Conservation (phyloP, 1,140 invertebrate species). For the Drosophila equinoxialis region DNA sequence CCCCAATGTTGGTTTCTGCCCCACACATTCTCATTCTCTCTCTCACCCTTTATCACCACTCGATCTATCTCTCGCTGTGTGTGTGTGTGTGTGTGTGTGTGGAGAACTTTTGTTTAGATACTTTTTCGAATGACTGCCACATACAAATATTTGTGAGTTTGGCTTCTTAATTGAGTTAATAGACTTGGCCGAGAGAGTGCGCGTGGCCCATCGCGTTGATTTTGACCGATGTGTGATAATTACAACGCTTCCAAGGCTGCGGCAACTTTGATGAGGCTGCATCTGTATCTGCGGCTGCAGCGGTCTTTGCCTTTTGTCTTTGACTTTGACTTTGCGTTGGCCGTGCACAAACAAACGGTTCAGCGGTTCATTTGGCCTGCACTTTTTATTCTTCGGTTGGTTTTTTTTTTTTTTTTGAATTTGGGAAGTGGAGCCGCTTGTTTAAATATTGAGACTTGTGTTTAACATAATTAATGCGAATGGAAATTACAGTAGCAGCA, state of each 20-base stretch:
- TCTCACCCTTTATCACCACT: slow-evolving; percentile 11
- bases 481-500: slow-evolving; percentile 68
- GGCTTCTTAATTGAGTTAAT: slow-evolving; percentile 76
- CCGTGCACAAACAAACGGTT: slow-evolving; percentile 78
- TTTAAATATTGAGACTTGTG: slow-evolving; percentile 77
- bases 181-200: slow-evolving; percentile 61
- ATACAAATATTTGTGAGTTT: slow-evolving; percentile 73
- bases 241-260: slow-evolving; percentile 60
- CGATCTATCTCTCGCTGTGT: neutral
- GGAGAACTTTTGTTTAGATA: slow-evolving; percentile 67
- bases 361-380: slow-evolving; percentile 70
- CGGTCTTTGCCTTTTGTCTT: slow-evolving; percentile 47
- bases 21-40: slow-evolving; percentile 33
- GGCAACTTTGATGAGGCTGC: slow-evolving; percentile 67
- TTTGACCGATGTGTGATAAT: slow-evolving; percentile 81
- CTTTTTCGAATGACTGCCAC: slow-evolving; percentile 78
- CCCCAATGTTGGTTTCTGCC: slow-evolving; percentile 32
- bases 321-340: slow-evolving; percentile 48
- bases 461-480: slow-evolving; percentile 77
- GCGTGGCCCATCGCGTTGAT: slow-evolving; percentile 66
- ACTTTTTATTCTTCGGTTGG: slow-evolving; percentile 35
- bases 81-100: too few species aligned
- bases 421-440: slow-evolving; percentile 44
- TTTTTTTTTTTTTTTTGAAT: neutral
- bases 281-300: slow-evolving; percentile 29